phyloP scores from a whole-genome alignment of 2,797 vertebrate species.

The Dermochelys coriacea region DNA sequence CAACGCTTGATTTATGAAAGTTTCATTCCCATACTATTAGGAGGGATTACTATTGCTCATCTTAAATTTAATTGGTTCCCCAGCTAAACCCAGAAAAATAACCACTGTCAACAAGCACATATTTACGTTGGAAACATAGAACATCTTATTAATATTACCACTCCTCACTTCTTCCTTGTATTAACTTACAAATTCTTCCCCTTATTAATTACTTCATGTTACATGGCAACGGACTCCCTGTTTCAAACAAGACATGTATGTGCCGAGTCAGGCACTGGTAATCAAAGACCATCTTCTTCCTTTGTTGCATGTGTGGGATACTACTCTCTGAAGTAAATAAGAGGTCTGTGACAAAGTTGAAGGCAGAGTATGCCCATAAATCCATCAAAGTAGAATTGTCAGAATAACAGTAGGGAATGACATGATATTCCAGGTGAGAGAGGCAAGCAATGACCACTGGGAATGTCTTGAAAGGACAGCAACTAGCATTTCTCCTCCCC shows the following conservation, averaged over 20 bases:
- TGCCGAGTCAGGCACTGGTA: background rate
- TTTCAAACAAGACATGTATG: background rate
- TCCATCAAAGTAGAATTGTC: background rate
- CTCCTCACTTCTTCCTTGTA: background rate
- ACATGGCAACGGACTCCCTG: background rate
- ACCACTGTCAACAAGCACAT: background rate
- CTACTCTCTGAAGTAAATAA: background rate
- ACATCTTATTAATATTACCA: background rate
- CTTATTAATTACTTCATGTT: background rate
- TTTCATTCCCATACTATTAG: conserved; percentile 56
- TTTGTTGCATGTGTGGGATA: background rate
- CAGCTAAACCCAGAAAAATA: background rate
- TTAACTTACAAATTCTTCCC: background rate
- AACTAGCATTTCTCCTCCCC: background rate
- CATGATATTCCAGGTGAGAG: background rate
- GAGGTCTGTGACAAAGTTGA: background rate
- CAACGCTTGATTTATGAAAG: conserved; percentile 52
- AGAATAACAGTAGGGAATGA: background rate
- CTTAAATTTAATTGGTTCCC: background rate
- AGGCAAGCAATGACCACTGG: background rate
- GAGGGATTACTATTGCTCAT: conserved; percentile 25
- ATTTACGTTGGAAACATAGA: background rate
- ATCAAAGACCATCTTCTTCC: background rate
- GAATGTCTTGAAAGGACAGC: background rate
- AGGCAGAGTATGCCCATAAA: background rate